Evolutionary conservation across 2,113 vertebrate genomes (phyloP).

Genomic region (Aegotheles bennettii): DNA sequence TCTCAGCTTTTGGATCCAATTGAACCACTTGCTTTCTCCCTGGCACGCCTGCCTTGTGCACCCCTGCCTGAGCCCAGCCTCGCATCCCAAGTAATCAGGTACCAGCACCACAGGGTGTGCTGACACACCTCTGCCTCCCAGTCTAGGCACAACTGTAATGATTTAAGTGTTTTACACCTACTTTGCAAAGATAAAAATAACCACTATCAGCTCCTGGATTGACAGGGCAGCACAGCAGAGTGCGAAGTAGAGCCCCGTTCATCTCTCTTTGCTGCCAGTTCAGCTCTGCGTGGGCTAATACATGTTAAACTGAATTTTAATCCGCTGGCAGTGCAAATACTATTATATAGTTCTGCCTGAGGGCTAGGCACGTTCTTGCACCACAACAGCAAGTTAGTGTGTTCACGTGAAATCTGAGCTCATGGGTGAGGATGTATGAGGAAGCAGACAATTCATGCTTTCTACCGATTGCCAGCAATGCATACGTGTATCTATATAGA

Average conservation of each 20-base stretch:
- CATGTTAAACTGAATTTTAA: background rate
- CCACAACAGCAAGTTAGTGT: background rate
- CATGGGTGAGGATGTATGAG: background rate
- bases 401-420: background rate
- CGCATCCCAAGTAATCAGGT: background rate
- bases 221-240: background rate
- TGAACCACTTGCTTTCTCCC: background rate
- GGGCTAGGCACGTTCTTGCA: background rate
- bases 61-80: background rate
- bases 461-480: background rate
- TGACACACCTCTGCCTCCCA: background rate
- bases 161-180: background rate
- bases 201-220: background rate
- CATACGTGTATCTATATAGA: background rate
- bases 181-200: background rate
- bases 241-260: background rate
- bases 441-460: background rate
- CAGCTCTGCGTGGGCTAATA: background rate
- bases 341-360: background rate
- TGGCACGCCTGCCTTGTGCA: fast-evolving
- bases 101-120: background rate
- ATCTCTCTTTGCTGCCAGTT: background rate
- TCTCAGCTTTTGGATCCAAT: background rate
- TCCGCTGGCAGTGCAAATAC: background rate
- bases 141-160: background rate